Evolutionary conservation across 1,140 invertebrate genomes (phyloP).

Genomic region (Euglossa dilemma): DNA sequence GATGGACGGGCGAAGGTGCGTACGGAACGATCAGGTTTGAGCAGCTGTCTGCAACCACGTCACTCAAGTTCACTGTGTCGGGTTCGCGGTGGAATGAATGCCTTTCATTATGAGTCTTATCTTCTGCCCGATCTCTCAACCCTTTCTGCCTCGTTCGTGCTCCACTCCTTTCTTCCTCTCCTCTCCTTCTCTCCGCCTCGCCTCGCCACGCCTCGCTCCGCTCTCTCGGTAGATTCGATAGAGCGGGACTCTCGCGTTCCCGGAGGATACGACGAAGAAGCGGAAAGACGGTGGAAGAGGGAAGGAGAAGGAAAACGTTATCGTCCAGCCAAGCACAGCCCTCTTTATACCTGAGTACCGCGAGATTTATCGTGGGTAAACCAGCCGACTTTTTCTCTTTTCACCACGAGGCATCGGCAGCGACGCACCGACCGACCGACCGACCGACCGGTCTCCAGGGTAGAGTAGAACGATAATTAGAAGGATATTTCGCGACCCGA

Average conservation of each 20-base stretch:
- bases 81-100: constrained; percentile 79
- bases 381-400: constrained; percentile 39
- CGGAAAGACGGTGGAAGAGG: not conserved
- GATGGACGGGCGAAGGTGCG: constrained; percentile 70
- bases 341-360: constrained; percentile 64
- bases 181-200: constrained; percentile 25
- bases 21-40: constrained; percentile 79
- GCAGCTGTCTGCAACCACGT: constrained; percentile 82
- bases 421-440: constrained; percentile 14
- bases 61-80: constrained; percentile 80
- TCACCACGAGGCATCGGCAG: constrained; percentile 10
- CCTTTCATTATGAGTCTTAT: constrained; percentile 81
- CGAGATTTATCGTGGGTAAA: constrained; percentile 66
- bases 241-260: constrained; percentile 37
- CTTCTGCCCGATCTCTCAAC: constrained; percentile 75
- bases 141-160: constrained; percentile 64
- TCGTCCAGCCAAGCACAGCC: constrained; percentile 47
- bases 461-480: constrained; percentile 52
- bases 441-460: constrained; percentile 9
- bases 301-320: constrained; percentile 50
- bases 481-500: constrained; percentile 37
- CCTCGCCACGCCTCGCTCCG: not conserved
- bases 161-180: constrained; percentile 63
- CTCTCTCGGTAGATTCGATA: constrained; percentile 38
- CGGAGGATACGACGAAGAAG: constrained; percentile 28